A percentile compares a stretch with the other conserved stretches of the same genome.
Conservation (phyloP, 2,797 vertebrate species). For the Anguilla anguilla region DNA sequence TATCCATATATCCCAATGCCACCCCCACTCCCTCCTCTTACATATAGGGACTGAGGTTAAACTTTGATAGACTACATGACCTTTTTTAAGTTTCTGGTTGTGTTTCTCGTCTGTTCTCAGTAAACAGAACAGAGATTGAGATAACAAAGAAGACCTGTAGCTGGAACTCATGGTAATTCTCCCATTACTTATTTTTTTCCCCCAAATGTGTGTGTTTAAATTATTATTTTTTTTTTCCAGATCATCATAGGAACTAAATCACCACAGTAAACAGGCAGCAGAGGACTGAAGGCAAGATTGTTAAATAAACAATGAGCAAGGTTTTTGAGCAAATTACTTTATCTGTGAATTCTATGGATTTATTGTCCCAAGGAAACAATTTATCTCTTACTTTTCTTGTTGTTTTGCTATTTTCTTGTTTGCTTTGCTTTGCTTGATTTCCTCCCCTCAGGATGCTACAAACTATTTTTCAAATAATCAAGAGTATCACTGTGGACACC, state of each 20-base stretch:
- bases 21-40: neutral
- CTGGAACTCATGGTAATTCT: neutral
- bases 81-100: neutral
- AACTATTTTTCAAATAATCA: neutral
- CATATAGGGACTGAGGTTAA: neutral
- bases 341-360: constrained; percentile 15
- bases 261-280: neutral
- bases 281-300: neutral
- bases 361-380: neutral
- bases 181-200: neutral
- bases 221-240: neutral
- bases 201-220: neutral
- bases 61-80: neutral
- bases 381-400: neutral
- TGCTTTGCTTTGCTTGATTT: neutral
- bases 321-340: constrained; percentile 12
- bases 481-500: neutral
- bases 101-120: neutral
- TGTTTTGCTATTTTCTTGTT: neutral
- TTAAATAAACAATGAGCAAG: neutral
- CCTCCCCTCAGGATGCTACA: neutral
- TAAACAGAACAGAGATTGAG: neutral
- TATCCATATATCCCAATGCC: neutral
- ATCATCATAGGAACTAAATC: neutral
- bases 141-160: neutral